These are phyloP conservation scores for Sebastes trivittatus DNA, from an alignment of 2,797 vertebrate genomes.

Conservation along the genomic window DNA sequence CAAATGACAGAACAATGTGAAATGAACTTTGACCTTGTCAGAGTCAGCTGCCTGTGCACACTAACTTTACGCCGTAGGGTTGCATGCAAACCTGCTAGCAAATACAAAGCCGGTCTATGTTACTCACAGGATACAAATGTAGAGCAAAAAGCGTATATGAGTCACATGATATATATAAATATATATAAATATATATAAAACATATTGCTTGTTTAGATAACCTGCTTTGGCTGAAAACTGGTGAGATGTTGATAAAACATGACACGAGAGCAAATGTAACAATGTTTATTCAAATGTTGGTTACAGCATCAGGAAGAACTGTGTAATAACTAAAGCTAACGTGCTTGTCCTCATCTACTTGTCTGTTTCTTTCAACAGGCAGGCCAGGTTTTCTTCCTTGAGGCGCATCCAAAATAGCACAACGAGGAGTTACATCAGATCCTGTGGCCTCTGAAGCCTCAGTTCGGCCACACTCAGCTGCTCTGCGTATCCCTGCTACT, in stretches of 20 bases:
- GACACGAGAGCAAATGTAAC: neutral
- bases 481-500: neutral
- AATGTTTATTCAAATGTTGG: neutral
- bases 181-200: neutral
- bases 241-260: no score
- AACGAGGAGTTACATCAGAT: conserved; percentile 44
- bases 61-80: conserved; percentile 10
- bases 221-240: no score
- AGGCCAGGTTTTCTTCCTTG: conserved; percentile 33
- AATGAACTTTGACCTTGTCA: conserved; percentile 49
- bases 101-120: conserved; percentile 32
- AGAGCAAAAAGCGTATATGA: neutral
- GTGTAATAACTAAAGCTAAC: neutral
- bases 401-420: conserved; percentile 41
- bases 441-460: conserved; percentile 11
- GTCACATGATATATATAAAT: neutral
- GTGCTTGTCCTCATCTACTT: neutral
- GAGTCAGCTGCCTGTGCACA: neutral
- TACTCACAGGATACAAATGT: neutral
- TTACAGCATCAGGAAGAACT: neutral
- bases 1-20: conserved; percentile 47
- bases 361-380: conserved; percentile 3
- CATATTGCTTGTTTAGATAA: no score
- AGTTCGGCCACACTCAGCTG: neutral
- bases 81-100: conserved; percentile 52